Percentiles rank a stretch among this genome's conserved stretches.
Conservation (phyloP, 2,113 vertebrate genomes). For the Phoxinus phoxinus region DNA sequence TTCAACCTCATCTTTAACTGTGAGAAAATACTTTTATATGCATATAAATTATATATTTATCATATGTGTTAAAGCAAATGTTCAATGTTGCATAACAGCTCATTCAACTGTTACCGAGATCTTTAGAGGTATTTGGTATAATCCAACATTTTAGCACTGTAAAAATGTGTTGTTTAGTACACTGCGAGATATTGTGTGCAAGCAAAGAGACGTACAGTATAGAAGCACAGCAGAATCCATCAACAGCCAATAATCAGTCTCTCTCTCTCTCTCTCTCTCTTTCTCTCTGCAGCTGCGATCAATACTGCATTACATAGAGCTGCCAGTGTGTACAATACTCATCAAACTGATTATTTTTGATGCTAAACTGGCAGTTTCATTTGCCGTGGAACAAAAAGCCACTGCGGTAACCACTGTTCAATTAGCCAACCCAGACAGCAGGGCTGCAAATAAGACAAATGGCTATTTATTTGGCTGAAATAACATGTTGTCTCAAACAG, state of each 20-base stretch:
- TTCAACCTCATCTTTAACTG: not conserved
- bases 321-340: slow-evolving; percentile 80
- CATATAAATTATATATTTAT: not conserved
- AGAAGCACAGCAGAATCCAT: slow-evolving; percentile 72
- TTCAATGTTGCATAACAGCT: not conserved
- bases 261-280: slow-evolving; percentile 47
- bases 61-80: not conserved
- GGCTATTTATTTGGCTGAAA: slow-evolving; percentile 77
- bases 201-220: slow-evolving; percentile 49
- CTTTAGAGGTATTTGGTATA: not conserved
- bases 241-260: slow-evolving; percentile 79
- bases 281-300: slow-evolving; percentile 65
- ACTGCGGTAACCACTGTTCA: slow-evolving; percentile 72
- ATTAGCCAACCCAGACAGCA: slow-evolving; percentile 65
- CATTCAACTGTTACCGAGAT: not conserved
- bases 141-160: not conserved
- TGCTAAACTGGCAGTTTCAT: slow-evolving; percentile 80
- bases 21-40: not conserved
- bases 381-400: slow-evolving; percentile 63
- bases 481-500: slow-evolving; percentile 68
- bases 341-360: slow-evolving; percentile 82
- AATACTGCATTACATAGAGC: slow-evolving; percentile 82
- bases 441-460: slow-evolving; percentile 70
- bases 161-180: slow-evolving; percentile 3
- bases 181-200: not conserved